Conservation (phyloP, 92 coral and sea anemone genomes). For the Phenganax marumi region DNA sequence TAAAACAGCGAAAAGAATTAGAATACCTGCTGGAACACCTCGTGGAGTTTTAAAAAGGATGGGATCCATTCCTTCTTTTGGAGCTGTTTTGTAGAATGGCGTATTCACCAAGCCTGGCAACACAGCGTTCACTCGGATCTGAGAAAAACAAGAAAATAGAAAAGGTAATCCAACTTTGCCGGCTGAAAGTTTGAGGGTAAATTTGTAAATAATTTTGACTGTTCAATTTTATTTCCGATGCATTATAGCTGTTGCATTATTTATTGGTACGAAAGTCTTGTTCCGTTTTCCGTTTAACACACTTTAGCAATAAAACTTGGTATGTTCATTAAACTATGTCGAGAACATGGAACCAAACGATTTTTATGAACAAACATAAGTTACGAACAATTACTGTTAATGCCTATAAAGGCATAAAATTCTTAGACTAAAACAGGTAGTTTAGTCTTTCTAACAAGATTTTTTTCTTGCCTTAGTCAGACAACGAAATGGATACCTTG, state of each 20-base stretch:
- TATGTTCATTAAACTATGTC: not conserved
- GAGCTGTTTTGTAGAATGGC: not conserved
- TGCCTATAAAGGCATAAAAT: too few relatives aligned
- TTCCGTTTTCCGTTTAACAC: not conserved
- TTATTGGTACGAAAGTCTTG: not conserved
- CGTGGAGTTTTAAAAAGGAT: slow-evolving; percentile 1
- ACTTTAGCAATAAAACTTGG: not conserved
- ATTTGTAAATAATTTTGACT: too few relatives aligned
- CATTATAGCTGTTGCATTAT: not conserved
- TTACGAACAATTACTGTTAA: too few relatives aligned
- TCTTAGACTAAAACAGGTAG: too few relatives aligned
- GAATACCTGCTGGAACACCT: not conserved
- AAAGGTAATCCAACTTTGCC: too few relatives aligned
- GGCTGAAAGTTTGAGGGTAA: too few relatives aligned
- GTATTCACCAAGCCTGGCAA: slow-evolving; percentile 20
- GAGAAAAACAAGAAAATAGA: not conserved
- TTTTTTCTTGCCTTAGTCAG: not conserved
- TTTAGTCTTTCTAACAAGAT: too few relatives aligned
- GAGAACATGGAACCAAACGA: too few relatives aligned
- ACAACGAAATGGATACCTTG: slow-evolving; percentile 1
- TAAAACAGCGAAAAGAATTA: too few relatives aligned
- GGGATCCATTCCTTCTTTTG: not conserved
- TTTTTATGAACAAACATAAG: too few relatives aligned
- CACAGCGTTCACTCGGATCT: slow-evolving; percentile 32
- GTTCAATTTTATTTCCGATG: too few relatives aligned